These are phyloP conservation scores for Acanthurus leucopareius DNA, from an alignment of 2,797 vertebrate genomes.

Conservation along the genomic window DNA sequence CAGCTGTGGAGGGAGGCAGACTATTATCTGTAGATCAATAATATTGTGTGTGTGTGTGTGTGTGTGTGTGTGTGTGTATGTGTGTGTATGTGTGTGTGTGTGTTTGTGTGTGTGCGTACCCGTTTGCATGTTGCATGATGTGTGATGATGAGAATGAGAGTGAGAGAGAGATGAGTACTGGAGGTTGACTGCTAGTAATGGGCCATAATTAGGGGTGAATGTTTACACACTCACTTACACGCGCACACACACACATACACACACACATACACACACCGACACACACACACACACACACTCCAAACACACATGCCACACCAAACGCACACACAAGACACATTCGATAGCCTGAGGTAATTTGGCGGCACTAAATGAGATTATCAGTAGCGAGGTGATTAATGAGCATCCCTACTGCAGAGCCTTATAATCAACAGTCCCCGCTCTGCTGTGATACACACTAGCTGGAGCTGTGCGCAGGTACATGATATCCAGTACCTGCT, in stretches of 20 bases:
- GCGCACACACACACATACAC: conserved; percentile 40
- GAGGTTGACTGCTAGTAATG: conserved; percentile 72
- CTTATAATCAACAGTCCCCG: conserved; percentile 67
- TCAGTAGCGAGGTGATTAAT: conserved; percentile 79
- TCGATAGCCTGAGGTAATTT: conserved; percentile 75
- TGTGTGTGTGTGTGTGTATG: conserved; percentile 15
- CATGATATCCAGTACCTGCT: conserved; percentile 59
- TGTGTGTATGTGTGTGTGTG: not conserved
- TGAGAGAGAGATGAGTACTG: conserved; percentile 24
- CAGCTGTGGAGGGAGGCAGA: conserved; percentile 48
- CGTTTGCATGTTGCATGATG: conserved; percentile 11
- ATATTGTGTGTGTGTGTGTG: conserved; percentile 15
- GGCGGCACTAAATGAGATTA: conserved; percentile 80
- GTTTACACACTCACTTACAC: conserved; percentile 52
- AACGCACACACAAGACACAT: conserved; percentile 16
- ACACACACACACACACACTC: conserved; percentile 43
- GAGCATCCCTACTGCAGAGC: conserved; percentile 74
- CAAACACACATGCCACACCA: too few species aligned
- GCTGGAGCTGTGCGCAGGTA: conserved; percentile 61
- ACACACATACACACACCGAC: conserved; percentile 35
- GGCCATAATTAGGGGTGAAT: conserved; percentile 74
- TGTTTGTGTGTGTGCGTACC: not conserved
- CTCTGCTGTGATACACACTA: conserved; percentile 62
- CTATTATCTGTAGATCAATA: conserved; percentile 73
- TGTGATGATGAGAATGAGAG: conserved; percentile 33